Conservation (phyloP, 1,140 invertebrate species). For the Sminthurides bifidus region DNA sequence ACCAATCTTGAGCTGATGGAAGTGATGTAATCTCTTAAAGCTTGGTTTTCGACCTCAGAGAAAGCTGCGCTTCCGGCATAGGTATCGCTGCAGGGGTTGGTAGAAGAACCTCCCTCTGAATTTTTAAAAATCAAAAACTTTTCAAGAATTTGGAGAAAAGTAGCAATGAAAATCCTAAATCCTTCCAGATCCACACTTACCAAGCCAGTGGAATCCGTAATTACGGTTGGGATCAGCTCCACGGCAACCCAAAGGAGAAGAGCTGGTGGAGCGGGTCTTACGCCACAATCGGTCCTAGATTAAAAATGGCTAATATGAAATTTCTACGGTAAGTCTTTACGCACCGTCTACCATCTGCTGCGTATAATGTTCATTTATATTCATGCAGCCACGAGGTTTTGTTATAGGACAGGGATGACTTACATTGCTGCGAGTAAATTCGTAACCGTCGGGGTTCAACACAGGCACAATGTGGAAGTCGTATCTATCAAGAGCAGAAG, state of each 20-base stretch:
- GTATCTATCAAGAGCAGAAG: too few species aligned
- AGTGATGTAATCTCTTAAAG: conserved; percentile 45
- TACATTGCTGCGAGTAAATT: conserved; percentile 44
- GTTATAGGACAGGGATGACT: too few species aligned
- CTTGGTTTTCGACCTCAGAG: conserved; percentile 79
- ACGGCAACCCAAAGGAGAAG: not conserved
- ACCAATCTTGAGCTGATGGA: conserved; percentile 45
- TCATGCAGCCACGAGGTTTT: too few species aligned
- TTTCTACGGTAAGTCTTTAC: conserved; percentile 41
- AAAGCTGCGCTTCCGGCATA: conserved; percentile 47
- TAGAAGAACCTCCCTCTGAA: conserved; percentile 51
- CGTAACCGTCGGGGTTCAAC: conserved; percentile 59
- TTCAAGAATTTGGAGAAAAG: conserved; percentile 1
- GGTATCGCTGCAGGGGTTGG: conserved; percentile 60
- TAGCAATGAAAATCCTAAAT: not conserved
- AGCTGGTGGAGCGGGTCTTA: conserved; percentile 38
- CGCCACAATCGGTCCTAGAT: conserved; percentile 32
- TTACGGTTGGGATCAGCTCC: conserved; percentile 66
- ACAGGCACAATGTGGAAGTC: conserved; percentile 53
- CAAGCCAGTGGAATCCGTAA: conserved; percentile 61
- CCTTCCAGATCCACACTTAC: not conserved
- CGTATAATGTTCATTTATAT: too few species aligned
- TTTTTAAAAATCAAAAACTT: conserved; percentile 35
- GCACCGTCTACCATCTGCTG: conserved; percentile 54
- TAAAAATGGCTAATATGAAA: conserved; percentile 19